phyloP scores from a whole-genome alignment of 2,113 vertebrate genomes.

The Chauna torquata region DNA sequence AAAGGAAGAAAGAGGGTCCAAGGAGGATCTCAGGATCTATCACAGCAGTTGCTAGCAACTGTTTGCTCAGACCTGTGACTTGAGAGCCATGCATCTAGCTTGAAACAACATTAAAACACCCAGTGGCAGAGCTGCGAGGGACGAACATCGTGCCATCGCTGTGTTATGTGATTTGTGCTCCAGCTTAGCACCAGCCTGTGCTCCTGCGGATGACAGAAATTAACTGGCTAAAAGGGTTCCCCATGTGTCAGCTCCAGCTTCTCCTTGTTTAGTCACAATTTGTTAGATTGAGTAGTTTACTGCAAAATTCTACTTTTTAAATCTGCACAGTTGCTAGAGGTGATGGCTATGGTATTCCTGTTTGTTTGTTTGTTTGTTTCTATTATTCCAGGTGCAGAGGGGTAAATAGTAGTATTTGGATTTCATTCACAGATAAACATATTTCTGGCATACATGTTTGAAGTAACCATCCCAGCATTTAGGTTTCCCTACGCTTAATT shows the following conservation, averaged over 20 bases:
- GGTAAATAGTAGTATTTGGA: not conserved
- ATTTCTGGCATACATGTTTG: not conserved
- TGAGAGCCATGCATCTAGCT: fast-evolving
- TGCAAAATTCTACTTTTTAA: not conserved
- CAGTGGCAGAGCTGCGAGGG: not conserved
- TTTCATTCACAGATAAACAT: not conserved
- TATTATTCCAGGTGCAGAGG: not conserved
- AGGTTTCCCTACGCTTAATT: not conserved
- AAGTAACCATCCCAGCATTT: not conserved
- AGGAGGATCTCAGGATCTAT: not conserved
- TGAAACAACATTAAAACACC: not conserved
- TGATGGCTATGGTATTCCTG: not conserved
- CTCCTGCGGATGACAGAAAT: not conserved
- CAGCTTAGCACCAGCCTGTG: not conserved
- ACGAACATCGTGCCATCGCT: fast-evolving
- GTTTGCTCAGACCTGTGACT: not conserved
- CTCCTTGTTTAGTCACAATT: not conserved
- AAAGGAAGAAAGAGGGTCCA: not conserved
- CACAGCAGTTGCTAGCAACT: not conserved
- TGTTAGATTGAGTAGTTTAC: not conserved
- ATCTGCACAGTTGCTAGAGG: not conserved
- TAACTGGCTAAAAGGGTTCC: not conserved
- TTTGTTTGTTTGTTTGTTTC: too few relatives aligned
- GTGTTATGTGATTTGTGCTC: fast-evolving
- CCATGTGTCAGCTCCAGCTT: not conserved